Evolutionary conservation across 2,888 invertebrate species (phyloP), one percentile per base, ranked within the genome.

Genomic region (Lamellibrachia columna): DNA sequence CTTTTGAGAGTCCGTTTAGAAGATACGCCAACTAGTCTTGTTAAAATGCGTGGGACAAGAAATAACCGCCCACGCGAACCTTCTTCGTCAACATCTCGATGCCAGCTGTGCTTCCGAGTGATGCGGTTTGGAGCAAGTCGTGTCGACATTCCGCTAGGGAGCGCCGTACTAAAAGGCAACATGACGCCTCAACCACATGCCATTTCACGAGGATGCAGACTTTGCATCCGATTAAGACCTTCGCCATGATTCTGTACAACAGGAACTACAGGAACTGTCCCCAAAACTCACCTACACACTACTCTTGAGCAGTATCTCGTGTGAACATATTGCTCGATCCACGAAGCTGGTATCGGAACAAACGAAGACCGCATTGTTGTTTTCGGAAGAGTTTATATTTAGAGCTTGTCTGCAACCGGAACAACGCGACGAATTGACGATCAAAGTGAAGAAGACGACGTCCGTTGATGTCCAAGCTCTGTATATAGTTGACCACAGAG

Each of bases 141-240:
- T 75, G 75, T 75, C 75, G 75, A 75, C 22, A 75, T 15, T 75
- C 75, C 75, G 75, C 75, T 75, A 75, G 75, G 75, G 75, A 75
- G 55, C 55, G 55, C 9, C 9, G 55, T 55, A 55, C 3, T 55
- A 55, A 55, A 55, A 55, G 22, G 22, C n/a, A 75, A 75, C 75
- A 75, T n/a, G 75, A 75, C 75, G 75, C 22, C 75, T 75, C 75
- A n/a, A 75, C 75, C 75, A n/a, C 15, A 4, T 22, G 75, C 75
- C 75, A 75, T 75, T 75, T 75, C 75, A 75, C 22, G 40, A 75
- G 75, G 75, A 75, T 75, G n/a, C 75, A 75, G 75, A 75, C 75
- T 75, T 75, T 75, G 22, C 75, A 22, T 22, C 75, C 0, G 75
- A 75, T 15, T 58, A 58, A 58, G 7, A 58, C 75, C 75, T 3